Conservation (phyloP, 1,140 invertebrate species). For the Achroia grisella region DNA sequence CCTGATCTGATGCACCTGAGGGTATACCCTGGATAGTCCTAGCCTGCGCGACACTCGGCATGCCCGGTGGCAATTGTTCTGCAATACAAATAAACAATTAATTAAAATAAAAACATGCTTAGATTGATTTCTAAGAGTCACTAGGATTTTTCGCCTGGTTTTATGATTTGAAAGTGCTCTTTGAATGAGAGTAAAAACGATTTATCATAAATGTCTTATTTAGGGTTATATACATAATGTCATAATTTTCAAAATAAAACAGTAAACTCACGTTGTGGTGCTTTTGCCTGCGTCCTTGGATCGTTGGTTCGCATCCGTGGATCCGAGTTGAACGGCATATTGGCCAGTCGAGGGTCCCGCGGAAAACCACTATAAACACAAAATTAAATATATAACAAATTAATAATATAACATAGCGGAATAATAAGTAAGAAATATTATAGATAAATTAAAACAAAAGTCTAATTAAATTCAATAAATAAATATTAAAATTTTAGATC, state of each 20-base stretch:
- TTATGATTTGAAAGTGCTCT: too few relatives aligned
- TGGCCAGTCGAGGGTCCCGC: slow-evolving; percentile 74
- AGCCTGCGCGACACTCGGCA: slow-evolving; percentile 61
- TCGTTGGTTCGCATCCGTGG: slow-evolving; percentile 79
- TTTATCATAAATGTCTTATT: too few relatives aligned
- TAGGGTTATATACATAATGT: too few relatives aligned
- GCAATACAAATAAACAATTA: slow-evolving; percentile 8
- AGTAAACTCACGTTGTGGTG: slow-evolving; percentile 40
- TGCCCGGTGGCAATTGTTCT: slow-evolving; percentile 67
- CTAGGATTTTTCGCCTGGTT: too few relatives aligned
- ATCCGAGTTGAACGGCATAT: slow-evolving; percentile 72
- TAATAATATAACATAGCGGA: too few relatives aligned
- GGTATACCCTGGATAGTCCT: slow-evolving; percentile 77
- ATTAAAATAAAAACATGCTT: too few relatives aligned
- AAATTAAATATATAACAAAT: too few relatives aligned
- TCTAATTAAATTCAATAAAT: too few relatives aligned
- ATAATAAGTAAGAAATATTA: not conserved
- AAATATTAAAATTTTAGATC: too few relatives aligned
- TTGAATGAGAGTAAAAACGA: too few relatives aligned
- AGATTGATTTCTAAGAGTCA: too few relatives aligned
- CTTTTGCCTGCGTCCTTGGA: slow-evolving; percentile 75
- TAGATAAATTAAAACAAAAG: too few relatives aligned
- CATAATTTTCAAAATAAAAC: not conserved
- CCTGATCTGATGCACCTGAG: slow-evolving; percentile 88
- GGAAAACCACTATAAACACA: slow-evolving; percentile 63